These are phyloP conservation scores for Anguilla anguilla DNA, from an alignment of 2,797 vertebrate species.

Conservation along the genomic window DNA sequence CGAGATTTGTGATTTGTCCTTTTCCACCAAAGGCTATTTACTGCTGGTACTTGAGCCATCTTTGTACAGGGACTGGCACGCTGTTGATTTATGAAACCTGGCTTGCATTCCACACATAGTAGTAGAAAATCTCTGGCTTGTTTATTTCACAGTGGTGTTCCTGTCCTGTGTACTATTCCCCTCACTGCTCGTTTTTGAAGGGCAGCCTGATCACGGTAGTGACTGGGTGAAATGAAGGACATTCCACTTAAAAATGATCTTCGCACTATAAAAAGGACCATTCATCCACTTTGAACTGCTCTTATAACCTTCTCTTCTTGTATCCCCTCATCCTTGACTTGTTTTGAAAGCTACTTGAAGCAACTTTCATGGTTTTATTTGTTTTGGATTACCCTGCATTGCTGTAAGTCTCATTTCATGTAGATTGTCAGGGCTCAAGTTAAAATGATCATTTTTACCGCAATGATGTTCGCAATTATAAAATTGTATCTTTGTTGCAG, in stretches of 20 bases:
- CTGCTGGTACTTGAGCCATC: not conserved
- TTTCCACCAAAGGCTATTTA: not conserved
- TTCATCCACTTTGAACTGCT: not conserved
- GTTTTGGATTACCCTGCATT: not conserved
- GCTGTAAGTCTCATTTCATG: not conserved
- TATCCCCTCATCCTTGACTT: conserved; percentile 5
- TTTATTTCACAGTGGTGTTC: not conserved
- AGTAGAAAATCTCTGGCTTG: not conserved
- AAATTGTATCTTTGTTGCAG: not conserved
- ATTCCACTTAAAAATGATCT: conserved; percentile 13
- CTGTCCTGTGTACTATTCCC: not conserved
- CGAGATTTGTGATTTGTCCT: not conserved
- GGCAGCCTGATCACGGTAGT: not conserved
- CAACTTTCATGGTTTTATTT: conserved; percentile 4
- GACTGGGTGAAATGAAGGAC: conserved; percentile 9
- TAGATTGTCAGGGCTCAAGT: not conserved
- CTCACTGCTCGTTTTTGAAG: not conserved
- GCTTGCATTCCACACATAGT: not conserved
- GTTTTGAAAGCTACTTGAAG: conserved; percentile 1
- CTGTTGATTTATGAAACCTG: not conserved
- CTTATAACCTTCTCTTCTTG: not conserved
- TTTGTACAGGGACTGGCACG: not conserved
- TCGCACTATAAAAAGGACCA: not conserved
- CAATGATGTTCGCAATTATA: not conserved
- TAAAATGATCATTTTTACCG: not conserved